A percentile compares a stretch with the other conserved stretches of the same genome.
Conservation (phyloP, 2,888 invertebrate genomes). For the Cyrtodaria siliqua region DNA sequence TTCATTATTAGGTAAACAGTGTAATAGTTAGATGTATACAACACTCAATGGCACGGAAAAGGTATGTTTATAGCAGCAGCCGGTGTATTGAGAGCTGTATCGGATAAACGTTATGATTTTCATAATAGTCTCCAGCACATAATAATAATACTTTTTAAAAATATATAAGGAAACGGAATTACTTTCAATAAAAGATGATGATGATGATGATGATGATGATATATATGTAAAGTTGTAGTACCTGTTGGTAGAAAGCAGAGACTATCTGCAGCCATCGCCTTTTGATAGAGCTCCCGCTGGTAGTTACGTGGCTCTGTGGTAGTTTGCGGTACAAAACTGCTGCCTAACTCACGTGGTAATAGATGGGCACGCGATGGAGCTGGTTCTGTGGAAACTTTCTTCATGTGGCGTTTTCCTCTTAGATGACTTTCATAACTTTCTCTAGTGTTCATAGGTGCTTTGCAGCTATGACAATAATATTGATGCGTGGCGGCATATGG, state of each 20-base stretch:
- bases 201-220: too few species aligned
- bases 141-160: too few species aligned
- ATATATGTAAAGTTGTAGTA: too few species aligned
- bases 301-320: slow-evolving; percentile 72
- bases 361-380: slow-evolving; percentile 62
- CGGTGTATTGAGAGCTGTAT: too few species aligned
- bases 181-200: too few species aligned
- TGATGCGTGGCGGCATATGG: slow-evolving; percentile 43
- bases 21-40: too few species aligned
- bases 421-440: slow-evolving; percentile 69
- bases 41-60: too few species aligned
- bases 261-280: slow-evolving; percentile 73
- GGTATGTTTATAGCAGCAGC: too few species aligned
- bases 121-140: too few species aligned
- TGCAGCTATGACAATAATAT: slow-evolving; percentile 70
- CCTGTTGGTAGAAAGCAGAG: slow-evolving; percentile 82
- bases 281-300: slow-evolving; percentile 77
- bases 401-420: slow-evolving; percentile 68
- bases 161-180: too few species aligned
- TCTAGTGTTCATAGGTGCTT: slow-evolving; percentile 70
- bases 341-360: slow-evolving; percentile 8
- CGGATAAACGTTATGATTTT: too few species aligned
- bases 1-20: too few species aligned
- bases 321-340: slow-evolving; percentile 44
- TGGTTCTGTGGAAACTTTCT: slow-evolving; percentile 63